A percentile compares a stretch with the other conserved stretches of the same genome.
Conservation (phyloP, 2,888 invertebrate species). For the Pterobdella sp. region DNA sequence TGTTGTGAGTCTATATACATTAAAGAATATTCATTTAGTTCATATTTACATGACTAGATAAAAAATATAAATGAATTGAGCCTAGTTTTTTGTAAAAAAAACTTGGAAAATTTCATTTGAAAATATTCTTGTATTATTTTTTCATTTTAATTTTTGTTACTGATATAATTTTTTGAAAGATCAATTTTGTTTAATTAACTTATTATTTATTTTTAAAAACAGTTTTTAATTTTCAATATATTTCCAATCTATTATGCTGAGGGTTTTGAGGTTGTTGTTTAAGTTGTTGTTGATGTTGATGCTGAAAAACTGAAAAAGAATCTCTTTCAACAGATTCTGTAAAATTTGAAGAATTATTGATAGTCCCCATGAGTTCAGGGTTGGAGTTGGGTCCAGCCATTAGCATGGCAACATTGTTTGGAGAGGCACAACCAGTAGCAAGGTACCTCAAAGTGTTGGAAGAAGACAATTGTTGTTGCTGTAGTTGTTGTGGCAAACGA, state of each 20-base stretch:
- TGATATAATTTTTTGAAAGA: too few species aligned
- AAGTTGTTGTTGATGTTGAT: slow-evolving; percentile 13
- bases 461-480: slow-evolving; percentile 21
- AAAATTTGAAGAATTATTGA: neutral
- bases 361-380: neutral
- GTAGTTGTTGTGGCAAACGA: slow-evolving; percentile 22
- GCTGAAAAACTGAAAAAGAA: slow-evolving; percentile 3
- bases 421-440: slow-evolving; percentile 24
- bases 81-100: too few species aligned
- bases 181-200: too few species aligned
- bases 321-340: neutral
- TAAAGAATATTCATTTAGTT: too few species aligned
- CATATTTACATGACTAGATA: too few species aligned
- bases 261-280: neutral
- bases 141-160: too few species aligned
- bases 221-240: neutral
- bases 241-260: neutral
- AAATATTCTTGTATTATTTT: too few species aligned
- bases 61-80: too few species aligned
- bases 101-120: too few species aligned
- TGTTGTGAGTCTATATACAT: too few species aligned
- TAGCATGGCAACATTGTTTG: slow-evolving; percentile 17
- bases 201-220: too few species aligned
- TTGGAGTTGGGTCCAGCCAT: neutral
- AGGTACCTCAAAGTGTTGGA: slow-evolving; percentile 13